phyloP scores from a whole-genome alignment of 1,140 invertebrate species.

The Reticulitermes speratus region DNA sequence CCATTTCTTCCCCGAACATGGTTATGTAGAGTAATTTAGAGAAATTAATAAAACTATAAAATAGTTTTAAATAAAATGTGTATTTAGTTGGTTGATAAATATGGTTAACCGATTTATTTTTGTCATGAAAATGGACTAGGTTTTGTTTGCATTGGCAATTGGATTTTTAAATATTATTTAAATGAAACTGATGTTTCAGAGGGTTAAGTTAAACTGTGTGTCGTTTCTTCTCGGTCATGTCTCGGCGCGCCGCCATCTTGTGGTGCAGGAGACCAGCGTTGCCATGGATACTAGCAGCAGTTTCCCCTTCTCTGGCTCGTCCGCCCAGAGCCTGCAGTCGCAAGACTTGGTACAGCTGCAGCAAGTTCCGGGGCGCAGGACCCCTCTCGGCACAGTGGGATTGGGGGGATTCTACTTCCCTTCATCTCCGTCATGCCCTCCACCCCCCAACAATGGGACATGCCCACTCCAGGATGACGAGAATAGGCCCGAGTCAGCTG shows the following conservation, averaged over 20 bases:
- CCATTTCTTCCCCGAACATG: too few relatives aligned
- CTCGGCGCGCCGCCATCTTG: slow-evolving; percentile 14
- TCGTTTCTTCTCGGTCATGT: not conserved
- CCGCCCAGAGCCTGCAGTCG: not conserved
- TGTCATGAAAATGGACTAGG: too few relatives aligned
- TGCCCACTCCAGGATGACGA: slow-evolving; percentile 62
- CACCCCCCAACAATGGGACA: slow-evolving; percentile 33
- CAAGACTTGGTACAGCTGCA: not conserved
- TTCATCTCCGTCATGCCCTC: slow-evolving; percentile 57
- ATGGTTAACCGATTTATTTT: too few relatives aligned
- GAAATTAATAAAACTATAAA: too few relatives aligned
- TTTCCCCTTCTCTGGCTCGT: slow-evolving; percentile 21
- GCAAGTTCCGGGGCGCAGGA: slow-evolving; percentile 68
- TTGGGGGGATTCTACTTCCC: slow-evolving; percentile 74
- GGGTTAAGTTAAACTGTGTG: not conserved
- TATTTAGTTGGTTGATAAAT: too few relatives aligned
- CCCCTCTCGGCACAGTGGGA: slow-evolving; percentile 77
- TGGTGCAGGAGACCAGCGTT: slow-evolving; percentile 20
- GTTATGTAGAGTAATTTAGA: too few relatives aligned
- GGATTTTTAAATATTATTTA: not conserved
- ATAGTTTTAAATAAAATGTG: too few relatives aligned
- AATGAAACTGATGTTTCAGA: not conserved
- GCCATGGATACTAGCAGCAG: slow-evolving; percentile 17
- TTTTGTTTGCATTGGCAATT: too few relatives aligned
- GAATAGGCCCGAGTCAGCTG: slow-evolving; percentile 68